These are phyloP conservation scores for Meloidogyne hapla DNA, from an alignment of 1,140 invertebrate genomes.

Conservation along the genomic window DNA sequence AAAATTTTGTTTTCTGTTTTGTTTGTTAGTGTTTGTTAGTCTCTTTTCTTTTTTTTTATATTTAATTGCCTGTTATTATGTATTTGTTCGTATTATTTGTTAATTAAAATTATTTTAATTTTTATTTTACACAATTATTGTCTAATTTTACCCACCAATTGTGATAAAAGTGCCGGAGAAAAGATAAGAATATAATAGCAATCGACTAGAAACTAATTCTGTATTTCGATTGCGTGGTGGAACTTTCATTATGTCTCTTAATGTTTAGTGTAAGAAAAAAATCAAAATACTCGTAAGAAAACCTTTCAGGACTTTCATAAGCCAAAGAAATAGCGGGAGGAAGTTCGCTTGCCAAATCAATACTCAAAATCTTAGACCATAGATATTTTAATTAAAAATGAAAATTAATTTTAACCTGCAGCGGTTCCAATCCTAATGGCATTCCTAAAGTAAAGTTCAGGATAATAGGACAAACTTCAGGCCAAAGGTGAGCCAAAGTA, in stretches of 20 bases:
- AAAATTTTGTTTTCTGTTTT: too few species aligned
- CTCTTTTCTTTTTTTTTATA: too few species aligned
- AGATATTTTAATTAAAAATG: slow-evolving; percentile 1
- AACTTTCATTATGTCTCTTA: slow-evolving; percentile 55
- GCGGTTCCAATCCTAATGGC: slow-evolving; percentile 66
- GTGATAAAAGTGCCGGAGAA: slow-evolving; percentile 59
- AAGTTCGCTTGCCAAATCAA: slow-evolving; percentile 57
- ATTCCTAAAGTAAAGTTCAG: slow-evolving; percentile 67
- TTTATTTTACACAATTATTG: too few species aligned
- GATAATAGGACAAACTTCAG: slow-evolving; percentile 68
- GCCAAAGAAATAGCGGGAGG: slow-evolving; percentile 67
- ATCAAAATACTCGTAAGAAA: slow-evolving; percentile 65
- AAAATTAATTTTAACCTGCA: slow-evolving; percentile 51
- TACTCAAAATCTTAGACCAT: slow-evolving; percentile 48
- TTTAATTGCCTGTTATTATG: too few species aligned
- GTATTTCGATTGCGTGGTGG: slow-evolving; percentile 43
- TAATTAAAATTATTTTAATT: too few species aligned
- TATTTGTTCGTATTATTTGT: too few species aligned
- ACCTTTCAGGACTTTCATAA: slow-evolving; percentile 64
- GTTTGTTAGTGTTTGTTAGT: too few species aligned
- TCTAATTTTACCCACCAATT: too few species aligned
- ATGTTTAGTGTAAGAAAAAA: slow-evolving; percentile 33
- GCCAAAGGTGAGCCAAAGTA: slow-evolving; percentile 54
- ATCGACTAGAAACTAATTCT: slow-evolving; percentile 46
- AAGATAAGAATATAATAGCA: slow-evolving; percentile 51